Percentiles rank a stretch among this genome's conserved stretches.
Evolutionary conservation across 2,888 invertebrate species (phyloP).

Genomic region (Mesochorus sp.): DNA sequence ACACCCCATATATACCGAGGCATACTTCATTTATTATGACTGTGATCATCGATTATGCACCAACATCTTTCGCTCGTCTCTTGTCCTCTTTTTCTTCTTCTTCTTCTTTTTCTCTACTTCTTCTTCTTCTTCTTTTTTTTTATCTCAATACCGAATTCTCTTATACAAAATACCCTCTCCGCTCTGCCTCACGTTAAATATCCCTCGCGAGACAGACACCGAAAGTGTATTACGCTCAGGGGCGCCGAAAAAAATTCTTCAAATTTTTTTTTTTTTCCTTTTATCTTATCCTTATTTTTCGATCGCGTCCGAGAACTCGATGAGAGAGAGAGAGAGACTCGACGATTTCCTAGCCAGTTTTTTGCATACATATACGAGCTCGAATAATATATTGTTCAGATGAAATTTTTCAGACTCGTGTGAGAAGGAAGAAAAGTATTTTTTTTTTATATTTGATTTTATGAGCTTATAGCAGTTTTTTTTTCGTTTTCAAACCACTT

Average conservation of each 20-base stretch:
- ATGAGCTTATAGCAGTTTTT: too few relatives aligned
- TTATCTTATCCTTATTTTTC: not conserved
- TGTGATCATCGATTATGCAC: slow-evolving; percentile 81
- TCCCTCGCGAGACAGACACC: slow-evolving; percentile 30
- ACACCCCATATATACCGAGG: slow-evolving; percentile 70
- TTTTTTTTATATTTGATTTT: too few relatives aligned
- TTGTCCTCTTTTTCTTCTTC: slow-evolving; percentile 36
- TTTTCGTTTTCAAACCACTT: too few relatives aligned
- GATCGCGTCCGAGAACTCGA: too few relatives aligned
- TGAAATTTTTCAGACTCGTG: too few relatives aligned
- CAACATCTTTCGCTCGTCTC: slow-evolving; percentile 70
- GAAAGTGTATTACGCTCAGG: slow-evolving; percentile 54
- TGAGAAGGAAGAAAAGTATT: too few relatives aligned
- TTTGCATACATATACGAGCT: too few relatives aligned
- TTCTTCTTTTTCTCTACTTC: slow-evolving; percentile 33
- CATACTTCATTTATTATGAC: slow-evolving; percentile 81
- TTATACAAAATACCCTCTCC: slow-evolving; percentile 30
- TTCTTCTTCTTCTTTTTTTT: slow-evolving; percentile 44
- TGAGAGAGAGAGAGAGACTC: too few relatives aligned
- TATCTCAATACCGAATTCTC: slow-evolving; percentile 44
- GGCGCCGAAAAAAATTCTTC: slow-evolving; percentile 25
- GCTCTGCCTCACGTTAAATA: not conserved
- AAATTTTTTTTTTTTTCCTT: not conserved
- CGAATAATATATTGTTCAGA: too few relatives aligned
- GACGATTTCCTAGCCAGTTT: too few relatives aligned